Evolutionary conservation across 2,113 vertebrate species (phyloP).

Genomic region (Nothobranchius furzeri): DNA sequence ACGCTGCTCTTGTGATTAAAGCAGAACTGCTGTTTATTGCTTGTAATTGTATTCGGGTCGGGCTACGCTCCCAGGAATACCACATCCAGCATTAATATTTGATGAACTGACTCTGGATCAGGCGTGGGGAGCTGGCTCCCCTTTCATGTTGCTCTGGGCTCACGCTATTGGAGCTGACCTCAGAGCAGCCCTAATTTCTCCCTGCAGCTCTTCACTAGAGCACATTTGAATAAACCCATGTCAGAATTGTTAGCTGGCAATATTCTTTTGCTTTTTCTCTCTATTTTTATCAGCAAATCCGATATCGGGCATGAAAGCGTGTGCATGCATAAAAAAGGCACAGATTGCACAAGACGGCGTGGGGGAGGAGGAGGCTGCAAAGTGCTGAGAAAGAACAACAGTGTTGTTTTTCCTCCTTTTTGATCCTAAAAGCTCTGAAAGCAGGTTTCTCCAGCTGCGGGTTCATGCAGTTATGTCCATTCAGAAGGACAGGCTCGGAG

Average conservation of each 20-base stretch:
- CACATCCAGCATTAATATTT: conserved; percentile 68
- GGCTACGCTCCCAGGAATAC: conserved; percentile 70
- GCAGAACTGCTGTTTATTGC: conserved; percentile 76
- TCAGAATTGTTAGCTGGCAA: conserved; percentile 51
- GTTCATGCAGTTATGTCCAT: too few relatives aligned
- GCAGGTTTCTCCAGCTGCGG: conserved; percentile 3
- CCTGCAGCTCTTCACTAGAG: conserved; percentile 34
- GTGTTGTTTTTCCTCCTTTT: conserved; percentile 1
- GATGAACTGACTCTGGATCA: conserved; percentile 71
- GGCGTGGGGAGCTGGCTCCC: conserved; percentile 33
- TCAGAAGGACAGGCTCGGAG: too few relatives aligned
- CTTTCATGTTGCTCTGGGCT: conserved; percentile 59
- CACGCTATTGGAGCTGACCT: conserved; percentile 64
- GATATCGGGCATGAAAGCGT: conserved; percentile 50
- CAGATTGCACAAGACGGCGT: conserved; percentile 5
- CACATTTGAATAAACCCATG: conserved; percentile 45
- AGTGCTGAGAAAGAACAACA: conserved; percentile 4
- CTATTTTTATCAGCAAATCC: neutral
- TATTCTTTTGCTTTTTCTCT: conserved; percentile 33
- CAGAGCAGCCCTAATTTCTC: conserved; percentile 50
- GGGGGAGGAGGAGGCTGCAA: neutral
- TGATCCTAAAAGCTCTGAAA: conserved; percentile 32
- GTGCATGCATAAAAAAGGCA: conserved; percentile 24
- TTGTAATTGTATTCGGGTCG: conserved; percentile 76
- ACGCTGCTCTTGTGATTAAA: conserved; percentile 75